Evolutionary conservation across 2,113 vertebrate species (phyloP).

Genomic region (Phaethornis superciliosus): DNA sequence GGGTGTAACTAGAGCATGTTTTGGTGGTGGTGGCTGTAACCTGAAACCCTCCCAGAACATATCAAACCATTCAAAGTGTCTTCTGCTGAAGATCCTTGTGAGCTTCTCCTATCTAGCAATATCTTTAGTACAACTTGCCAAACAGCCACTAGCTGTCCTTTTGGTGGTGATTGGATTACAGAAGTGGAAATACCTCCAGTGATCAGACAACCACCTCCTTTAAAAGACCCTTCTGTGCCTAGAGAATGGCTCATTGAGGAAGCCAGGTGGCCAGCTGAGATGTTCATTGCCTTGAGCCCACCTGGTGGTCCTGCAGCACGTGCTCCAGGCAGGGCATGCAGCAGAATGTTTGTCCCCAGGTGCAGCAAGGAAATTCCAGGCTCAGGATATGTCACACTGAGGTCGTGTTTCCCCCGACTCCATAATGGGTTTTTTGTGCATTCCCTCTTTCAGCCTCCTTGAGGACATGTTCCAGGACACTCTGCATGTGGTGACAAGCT

Average conservation of each 20-base stretch:
- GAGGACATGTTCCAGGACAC: not conserved
- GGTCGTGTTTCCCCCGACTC: not conserved
- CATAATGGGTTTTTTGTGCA: not conserved
- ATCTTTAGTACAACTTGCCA: not conserved
- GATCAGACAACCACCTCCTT: not conserved
- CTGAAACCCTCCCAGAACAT: not conserved
- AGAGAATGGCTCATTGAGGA: not conserved
- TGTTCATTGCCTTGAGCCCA: not conserved
- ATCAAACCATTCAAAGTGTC: not conserved
- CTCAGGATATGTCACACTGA: fast-evolving
- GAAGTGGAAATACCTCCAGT: not conserved
- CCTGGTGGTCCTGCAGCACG: not conserved
- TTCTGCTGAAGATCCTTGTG: not conserved
- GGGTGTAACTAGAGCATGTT: not conserved
- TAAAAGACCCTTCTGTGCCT: fast-evolving
- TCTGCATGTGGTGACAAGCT: not conserved
- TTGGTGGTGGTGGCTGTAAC: not conserved
- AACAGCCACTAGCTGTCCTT: not conserved
- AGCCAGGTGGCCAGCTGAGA: not conserved
- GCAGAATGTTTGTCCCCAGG: not conserved
- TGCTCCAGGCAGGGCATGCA: not conserved
- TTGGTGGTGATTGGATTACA: not conserved
- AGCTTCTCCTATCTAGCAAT: not conserved
- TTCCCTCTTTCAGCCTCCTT: not conserved
- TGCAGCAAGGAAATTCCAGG: not conserved